A percentile compares a stretch with the other conserved stretches of the same genome.
These are phyloP conservation scores for Gallinago solitaria DNA, from an alignment of 2,797 vertebrate species.

Conservation along the genomic window DNA sequence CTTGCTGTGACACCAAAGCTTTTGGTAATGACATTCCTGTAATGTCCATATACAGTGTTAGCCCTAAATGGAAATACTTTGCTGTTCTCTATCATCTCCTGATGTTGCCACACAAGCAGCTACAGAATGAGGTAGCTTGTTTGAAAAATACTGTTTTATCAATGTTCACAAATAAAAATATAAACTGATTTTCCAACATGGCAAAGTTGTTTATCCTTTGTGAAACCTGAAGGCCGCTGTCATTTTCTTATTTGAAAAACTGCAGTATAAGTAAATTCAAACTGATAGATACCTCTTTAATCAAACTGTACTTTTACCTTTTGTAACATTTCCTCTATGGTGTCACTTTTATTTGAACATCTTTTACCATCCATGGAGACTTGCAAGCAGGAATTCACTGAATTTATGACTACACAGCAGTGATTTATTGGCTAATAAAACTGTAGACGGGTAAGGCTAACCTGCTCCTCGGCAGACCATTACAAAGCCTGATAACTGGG, in stretches of 20 bases:
- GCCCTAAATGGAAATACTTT: background rate
- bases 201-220: background rate
- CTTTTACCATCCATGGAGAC: background rate
- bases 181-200: background rate
- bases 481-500: background rate
- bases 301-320: background rate
- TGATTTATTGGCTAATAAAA: background rate
- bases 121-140: background rate
- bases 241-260: background rate
- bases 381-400: background rate
- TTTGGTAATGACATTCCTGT: background rate
- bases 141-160: background rate
- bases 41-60: background rate
- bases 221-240: background rate
- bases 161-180: background rate
- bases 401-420: background rate
- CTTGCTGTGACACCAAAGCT: background rate
- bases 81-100: background rate
- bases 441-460: background rate
- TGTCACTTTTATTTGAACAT: background rate
- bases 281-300: background rate
- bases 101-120: background rate
- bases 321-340: background rate
- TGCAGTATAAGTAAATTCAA: background rate
- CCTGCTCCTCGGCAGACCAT: background rate